Base-by-base conservation (phyloP, 1,140 invertebrate species). In the Conopomorpha cramerella region DNA sequence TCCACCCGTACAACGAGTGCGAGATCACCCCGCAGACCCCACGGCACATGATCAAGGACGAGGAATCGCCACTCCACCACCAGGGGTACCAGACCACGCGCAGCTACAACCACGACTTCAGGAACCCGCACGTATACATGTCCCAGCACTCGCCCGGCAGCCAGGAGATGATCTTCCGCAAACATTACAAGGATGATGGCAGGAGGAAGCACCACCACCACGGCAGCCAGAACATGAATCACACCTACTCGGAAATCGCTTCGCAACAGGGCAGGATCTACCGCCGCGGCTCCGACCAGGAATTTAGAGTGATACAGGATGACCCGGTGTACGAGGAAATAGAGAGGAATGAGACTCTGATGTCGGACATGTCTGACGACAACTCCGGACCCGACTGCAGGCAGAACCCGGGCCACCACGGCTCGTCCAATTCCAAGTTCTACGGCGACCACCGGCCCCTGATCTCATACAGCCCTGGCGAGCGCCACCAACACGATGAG, bases 321-420 rank as follows among this genome's bases (percentile, higher is more conserved):
- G 89, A 91, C 51, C 89, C 89, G 0, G 89, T 91, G 1, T 91
- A 91, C 57, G 90, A 91, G 59, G 89, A 91, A 52, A 91, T 91
- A 29, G 89, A 91, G 48, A 79, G 87, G 0, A 76, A 77, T 52
- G 85, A 87, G 46, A 86, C 88, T 1, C 81, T 88, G 34, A 86
- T 88, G 36, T 89, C 88, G 0, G 89, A 92, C 53, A 82, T 90
- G 81, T 89, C 87, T 17, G 89, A 92, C 55, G 90, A 92, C 54
- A 86, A 86, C 8, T 85, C 86, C 19, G 79, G 88, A n/a, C 87
- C 88, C 43, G 89, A 91, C 54, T 44, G 88, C 86, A 60, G 70
- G 12, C 63, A 62, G 46, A 57, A 59, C 34, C 55, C 60, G 8
- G 56, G 59, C n/a, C 71, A 70, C 36, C 71, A 77, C 44, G 72